Conservation (phyloP, 2,888 invertebrate genomes). For the Thera britannica region DNA sequence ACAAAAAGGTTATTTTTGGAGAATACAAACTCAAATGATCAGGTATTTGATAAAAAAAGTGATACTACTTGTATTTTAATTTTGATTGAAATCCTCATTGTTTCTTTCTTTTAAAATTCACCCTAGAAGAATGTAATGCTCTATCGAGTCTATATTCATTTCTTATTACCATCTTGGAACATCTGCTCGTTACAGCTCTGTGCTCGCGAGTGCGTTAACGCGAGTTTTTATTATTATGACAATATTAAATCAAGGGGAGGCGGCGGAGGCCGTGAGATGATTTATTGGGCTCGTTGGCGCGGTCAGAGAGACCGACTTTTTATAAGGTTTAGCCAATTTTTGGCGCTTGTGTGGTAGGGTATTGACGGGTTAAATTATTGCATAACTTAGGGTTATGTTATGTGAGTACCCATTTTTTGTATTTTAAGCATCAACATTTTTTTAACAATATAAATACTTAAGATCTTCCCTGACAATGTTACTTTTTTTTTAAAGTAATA, state of each 20-base stretch:
- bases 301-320: conserved; percentile 36
- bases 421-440: too few relatives aligned
- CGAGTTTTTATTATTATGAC: conserved; percentile 76
- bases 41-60: too few relatives aligned
- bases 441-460: too few relatives aligned
- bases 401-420: too few relatives aligned
- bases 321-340: conserved; percentile 36
- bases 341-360: conserved; percentile 22
- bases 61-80: not conserved
- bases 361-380: conserved; percentile 29
- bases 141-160: conserved; percentile 16
- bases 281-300: conserved; percentile 68
- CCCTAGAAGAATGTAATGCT: conserved; percentile 16
- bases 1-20: too few relatives aligned
- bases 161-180: conserved; percentile 29
- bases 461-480: too few relatives aligned
- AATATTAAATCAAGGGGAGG: conserved; percentile 79
- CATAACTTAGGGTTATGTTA: not conserved
- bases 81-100: conserved; percentile 5
- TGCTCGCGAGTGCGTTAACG: conserved; percentile 60
- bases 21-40: too few relatives aligned
- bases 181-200: conserved; percentile 39
- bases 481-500: too few relatives aligned
- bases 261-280: conserved; percentile 61
- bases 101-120: conserved; percentile 1